phyloP scores from a whole-genome alignment of 2,113 vertebrate species.

The Pseudorasbora parva region DNA sequence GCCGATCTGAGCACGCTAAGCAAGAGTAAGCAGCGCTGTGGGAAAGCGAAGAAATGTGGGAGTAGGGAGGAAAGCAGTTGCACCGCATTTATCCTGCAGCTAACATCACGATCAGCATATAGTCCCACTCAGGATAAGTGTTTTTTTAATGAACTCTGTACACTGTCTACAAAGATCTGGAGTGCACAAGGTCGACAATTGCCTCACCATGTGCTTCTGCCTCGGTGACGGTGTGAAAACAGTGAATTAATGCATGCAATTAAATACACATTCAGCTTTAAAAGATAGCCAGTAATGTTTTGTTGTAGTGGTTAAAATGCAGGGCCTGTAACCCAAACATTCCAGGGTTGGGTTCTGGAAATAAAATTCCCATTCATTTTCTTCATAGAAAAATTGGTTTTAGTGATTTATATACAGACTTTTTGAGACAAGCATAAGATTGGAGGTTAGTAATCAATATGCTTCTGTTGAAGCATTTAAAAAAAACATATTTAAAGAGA shows the following conservation, averaged over 20 bases:
- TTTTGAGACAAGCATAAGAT: not conserved
- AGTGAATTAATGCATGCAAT: not conserved
- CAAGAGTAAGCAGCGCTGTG: not conserved
- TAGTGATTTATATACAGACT: not conserved
- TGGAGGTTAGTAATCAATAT: not conserved
- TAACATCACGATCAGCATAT: slow-evolving; percentile 1
- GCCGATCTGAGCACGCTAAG: slow-evolving; percentile 39
- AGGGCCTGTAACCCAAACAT: not conserved
- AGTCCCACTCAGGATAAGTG: not conserved
- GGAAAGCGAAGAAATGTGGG: not conserved
- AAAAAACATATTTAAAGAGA: too few relatives aligned
- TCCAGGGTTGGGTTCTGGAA: not conserved
- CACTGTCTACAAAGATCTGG: slow-evolving; percentile 1
- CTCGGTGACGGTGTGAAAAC: not conserved
- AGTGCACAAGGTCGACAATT: not conserved
- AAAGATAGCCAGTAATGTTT: not conserved
- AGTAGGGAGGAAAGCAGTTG: slow-evolving; percentile 5
- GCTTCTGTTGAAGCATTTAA: not conserved
- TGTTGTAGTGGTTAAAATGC: not conserved
- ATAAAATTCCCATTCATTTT: not conserved
- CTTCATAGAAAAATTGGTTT: not conserved
- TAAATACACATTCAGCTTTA: not conserved
- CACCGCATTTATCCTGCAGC: slow-evolving; percentile 29
- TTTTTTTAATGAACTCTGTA: slow-evolving; percentile 1
- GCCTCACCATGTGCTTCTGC: not conserved